Conservation (phyloP, 2,888 invertebrate genomes). For the Plutella xylostella region DNA sequence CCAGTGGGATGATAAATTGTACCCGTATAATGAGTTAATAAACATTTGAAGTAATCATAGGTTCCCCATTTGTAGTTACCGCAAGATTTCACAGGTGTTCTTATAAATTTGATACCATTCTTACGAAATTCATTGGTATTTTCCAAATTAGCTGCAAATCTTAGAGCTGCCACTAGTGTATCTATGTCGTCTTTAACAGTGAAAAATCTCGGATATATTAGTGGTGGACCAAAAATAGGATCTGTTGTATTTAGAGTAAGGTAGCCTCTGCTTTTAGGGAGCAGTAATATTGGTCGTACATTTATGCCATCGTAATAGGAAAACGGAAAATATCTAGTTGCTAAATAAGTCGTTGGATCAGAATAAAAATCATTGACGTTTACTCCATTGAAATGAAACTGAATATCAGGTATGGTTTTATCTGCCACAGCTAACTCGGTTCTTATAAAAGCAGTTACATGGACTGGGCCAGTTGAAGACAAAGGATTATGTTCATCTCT, state of each 20-base stretch:
- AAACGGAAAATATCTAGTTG: slow-evolving; percentile 56
- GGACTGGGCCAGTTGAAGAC: slow-evolving; percentile 65
- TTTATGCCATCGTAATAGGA: slow-evolving; percentile 72
- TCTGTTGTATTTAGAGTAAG: slow-evolving; percentile 73
- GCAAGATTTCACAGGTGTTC: slow-evolving; percentile 69
- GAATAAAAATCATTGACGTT: slow-evolving; percentile 64
- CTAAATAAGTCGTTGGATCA: slow-evolving; percentile 62
- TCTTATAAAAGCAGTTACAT: slow-evolving; percentile 69
- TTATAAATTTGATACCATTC: slow-evolving; percentile 64
- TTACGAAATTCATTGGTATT: slow-evolving; percentile 65
- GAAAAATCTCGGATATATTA: slow-evolving; percentile 78
- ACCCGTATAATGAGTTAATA: slow-evolving; percentile 70
- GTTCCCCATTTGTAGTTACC: slow-evolving; percentile 62
- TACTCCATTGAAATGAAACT: slow-evolving; percentile 71
- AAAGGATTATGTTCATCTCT: slow-evolving; percentile 46
- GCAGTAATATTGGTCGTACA: slow-evolving; percentile 70
- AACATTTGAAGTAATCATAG: slow-evolving; percentile 75
- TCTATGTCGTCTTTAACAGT: slow-evolving; percentile 71
- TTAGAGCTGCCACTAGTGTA: slow-evolving; percentile 71
- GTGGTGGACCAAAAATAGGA: slow-evolving; percentile 75
- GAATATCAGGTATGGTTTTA: slow-evolving; percentile 72
- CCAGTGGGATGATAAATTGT: slow-evolving; percentile 62
- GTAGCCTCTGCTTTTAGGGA: slow-evolving; percentile 72
- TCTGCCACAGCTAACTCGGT: slow-evolving; percentile 62
- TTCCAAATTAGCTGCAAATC: slow-evolving; percentile 66